Evolutionary conservation across 2,888 invertebrate species (phyloP), one percentile per base, ranked within the genome.

Genomic region (Biston stratarius): DNA sequence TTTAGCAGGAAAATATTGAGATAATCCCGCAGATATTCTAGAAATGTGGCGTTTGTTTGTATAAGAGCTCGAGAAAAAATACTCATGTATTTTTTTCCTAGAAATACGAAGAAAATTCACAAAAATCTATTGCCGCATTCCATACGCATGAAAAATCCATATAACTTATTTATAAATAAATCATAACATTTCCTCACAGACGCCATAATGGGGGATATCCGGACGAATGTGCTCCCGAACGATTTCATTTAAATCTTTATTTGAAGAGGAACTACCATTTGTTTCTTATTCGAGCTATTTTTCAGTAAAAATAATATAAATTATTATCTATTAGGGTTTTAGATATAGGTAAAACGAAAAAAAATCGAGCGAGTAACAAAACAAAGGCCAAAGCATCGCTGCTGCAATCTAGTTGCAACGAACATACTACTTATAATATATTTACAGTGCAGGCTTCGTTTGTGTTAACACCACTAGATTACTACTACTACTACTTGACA

Each of bases 201-300:
- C 15, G 40, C 52, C 45, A 15, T 44, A 57, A 57, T 56, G 44
- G 57, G 14, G 52, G 58, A 58, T 52, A 51, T 38, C 40, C 34
- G 48, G 55, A 61, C 15, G 58, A 58, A 67, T 67, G 57, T 67
- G 58, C 48, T 61, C 14, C 40, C 62, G 33, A 67, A 67, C 53
- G 58, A 53, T 67, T 61, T 62, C 62, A 67, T 67, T 67, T 67
- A 58, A 67, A 61, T 62, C 67, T 53, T 45, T 59, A 59, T 61
- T 49, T 58, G 57, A 44, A 49, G 49, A 12, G 10, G 10, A 42
- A 11, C 6, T 67, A 67, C 61, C 40, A 11, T 14, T 10, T 6
- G 11, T 62, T 62, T 14, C 44, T 6, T n/a, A 14, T 5, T 45
- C 14, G 14, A 45, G 14, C 24, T 3, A 24, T 24, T 24, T 24